Evolutionary conservation across 2,888 invertebrate genomes (phyloP), one percentile per base, ranked within the genome.

Genomic region (Polymixis flavicincta): DNA sequence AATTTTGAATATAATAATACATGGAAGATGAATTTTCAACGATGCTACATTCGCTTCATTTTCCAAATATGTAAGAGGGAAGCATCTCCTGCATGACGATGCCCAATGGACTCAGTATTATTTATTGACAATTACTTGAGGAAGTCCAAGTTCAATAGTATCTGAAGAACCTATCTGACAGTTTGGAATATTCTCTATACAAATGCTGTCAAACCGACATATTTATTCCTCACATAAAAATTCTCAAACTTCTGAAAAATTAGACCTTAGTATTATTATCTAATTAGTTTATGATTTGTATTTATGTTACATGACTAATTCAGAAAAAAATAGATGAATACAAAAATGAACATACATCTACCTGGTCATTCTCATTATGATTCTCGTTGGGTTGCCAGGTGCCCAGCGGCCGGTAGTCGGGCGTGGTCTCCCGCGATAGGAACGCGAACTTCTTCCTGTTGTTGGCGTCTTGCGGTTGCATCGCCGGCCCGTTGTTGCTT

Each of bases 381-480:
- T 88, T 85, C 60, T 87, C 89, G 76, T 63, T 85, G 80, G 92
- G 95, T 90, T 98, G 95, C 96, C 96, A 96, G 42, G 96, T 96
- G 89, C 90, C 97, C 75, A 98, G 97, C 37, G 98, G 97, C 84
- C 98, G 97, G 95, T 99, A 99, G 96, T 99, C 98, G 61, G 98
- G 98, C 87, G 98, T 97, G 52, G 98, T 98, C 95, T 98, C 98
- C n/a, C 98, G 97, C 57, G 98, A 97, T 5, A 99, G 96, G 94
- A 98, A 98, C 9, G 98, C 98, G 94, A 98, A 98, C 94, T 98
- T 99, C 96, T 97, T 98, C 88, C 98, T 97, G 92, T 98, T 98
- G 94, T 98, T 98, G 61, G 98, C 97, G 92, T 98, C 97, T 66
- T 96, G 96, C 61, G 88, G 97, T 96, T 90, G 97, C 94, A 92